phyloP scores from a whole-genome alignment of 1,140 invertebrate species.

The Samia ricini region DNA sequence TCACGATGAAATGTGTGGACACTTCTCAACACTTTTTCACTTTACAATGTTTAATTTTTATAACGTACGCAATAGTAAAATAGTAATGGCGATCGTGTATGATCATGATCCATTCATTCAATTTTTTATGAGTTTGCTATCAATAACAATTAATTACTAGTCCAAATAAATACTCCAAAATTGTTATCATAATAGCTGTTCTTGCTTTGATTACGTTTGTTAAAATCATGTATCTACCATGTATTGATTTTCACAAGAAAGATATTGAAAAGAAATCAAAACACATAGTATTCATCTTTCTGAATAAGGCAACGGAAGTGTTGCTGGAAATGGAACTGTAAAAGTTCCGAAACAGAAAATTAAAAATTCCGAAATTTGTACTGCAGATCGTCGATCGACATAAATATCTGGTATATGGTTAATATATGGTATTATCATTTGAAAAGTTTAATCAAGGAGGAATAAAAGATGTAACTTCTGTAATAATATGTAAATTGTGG shows the following conservation, averaged over 20 bases:
- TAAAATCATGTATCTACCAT: not conserved
- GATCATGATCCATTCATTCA: conserved; percentile 12
- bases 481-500: too few species aligned
- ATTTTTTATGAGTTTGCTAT: conserved; percentile 9
- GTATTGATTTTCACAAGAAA: conserved; percentile 15
- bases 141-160: conserved; percentile 10
- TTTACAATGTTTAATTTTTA: conserved; percentile 29
- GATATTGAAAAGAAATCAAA: conserved; percentile 20
- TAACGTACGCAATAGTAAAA: conserved; percentile 16
- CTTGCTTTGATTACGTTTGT: not conserved
- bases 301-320: conserved; percentile 6
- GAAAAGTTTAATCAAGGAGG: too few species aligned
- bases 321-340: not conserved
- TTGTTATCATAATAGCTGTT: not conserved
- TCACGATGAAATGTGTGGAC: conserved; percentile 18
- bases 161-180: not conserved
- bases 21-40: conserved; percentile 20
- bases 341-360: not conserved
- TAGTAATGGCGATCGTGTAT: conserved; percentile 47
- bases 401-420: too few species aligned
- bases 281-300: conserved; percentile 17
- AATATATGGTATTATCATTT: too few species aligned
- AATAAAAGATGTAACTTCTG: too few species aligned
- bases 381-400: too few species aligned
- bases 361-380: too few species aligned